Percentiles rank a stretch among this genome's conserved stretches.
phyloP scores from a whole-genome alignment of 2,888 invertebrate genomes.

The Amphipyra berbera region DNA sequence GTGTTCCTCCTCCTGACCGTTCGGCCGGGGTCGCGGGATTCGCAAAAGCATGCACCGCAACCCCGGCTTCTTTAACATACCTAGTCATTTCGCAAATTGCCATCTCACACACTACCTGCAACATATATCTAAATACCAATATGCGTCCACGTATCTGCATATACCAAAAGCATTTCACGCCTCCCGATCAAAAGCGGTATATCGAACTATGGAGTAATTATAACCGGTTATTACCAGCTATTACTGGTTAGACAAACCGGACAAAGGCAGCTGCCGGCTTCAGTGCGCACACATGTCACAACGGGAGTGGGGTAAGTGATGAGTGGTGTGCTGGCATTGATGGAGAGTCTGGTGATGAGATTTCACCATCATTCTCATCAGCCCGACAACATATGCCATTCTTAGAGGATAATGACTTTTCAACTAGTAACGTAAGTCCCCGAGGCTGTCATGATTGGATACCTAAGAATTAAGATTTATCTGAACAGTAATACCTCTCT shows the following conservation, averaged over 20 bases:
- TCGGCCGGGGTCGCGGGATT: no score
- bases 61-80: not conserved
- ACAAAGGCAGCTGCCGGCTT: constrained; percentile 65
- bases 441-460: no score
- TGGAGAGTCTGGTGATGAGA: not conserved
- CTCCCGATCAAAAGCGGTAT: constrained; percentile 61
- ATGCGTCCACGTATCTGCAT: constrained; percentile 12
- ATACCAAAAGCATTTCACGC: constrained; percentile 58
- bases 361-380: not conserved
- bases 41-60: no score
- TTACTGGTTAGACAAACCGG: constrained; percentile 65
- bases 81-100: not conserved
- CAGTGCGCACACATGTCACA: constrained; percentile 60
- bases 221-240: constrained; percentile 72
- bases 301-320: constrained; percentile 35
- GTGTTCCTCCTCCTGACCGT: no score
- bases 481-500: no score
- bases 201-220: constrained; percentile 68
- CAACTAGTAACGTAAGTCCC: no score
- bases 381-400: no score
- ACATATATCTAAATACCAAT: not conserved
- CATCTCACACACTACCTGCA: not conserved
- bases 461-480: no score
- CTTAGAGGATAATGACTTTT: no score
- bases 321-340: not conserved